These are phyloP conservation scores for Mionectes olivaceus DNA, from an alignment of 2,797 vertebrate species.

Conservation along the genomic window DNA sequence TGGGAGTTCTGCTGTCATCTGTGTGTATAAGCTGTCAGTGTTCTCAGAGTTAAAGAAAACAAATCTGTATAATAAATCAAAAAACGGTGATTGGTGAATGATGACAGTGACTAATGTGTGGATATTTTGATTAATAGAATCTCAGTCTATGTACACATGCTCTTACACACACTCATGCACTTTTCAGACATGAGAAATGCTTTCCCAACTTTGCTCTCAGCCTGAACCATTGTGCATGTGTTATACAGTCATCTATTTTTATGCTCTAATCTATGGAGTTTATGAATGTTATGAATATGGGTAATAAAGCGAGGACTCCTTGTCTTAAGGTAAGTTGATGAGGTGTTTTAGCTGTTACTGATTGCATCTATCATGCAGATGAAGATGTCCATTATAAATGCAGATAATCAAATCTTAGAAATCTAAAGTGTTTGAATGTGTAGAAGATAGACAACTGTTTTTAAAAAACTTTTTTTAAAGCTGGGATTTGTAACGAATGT, in stretches of 20 bases:
- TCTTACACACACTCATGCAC: not conserved
- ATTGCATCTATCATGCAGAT: constrained; percentile 60
- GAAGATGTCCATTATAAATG: constrained; percentile 24
- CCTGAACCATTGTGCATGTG: constrained; percentile 6
- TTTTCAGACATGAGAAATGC: constrained; percentile 31
- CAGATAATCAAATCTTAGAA: constrained; percentile 1
- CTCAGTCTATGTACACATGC: not conserved
- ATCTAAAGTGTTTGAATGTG: not conserved
- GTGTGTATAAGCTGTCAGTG: not conserved
- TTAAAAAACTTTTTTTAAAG: not conserved
- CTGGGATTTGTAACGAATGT: not conserved
- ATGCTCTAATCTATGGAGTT: not conserved
- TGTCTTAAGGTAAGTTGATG: constrained; percentile 53
- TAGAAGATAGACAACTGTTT: not conserved
- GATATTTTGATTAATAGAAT: constrained; percentile 55
- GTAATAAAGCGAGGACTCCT: constrained; percentile 25
- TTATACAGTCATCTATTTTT: constrained; percentile 43
- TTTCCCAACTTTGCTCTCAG: constrained; percentile 22
- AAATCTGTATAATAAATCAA: constrained; percentile 48
- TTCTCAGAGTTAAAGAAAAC: constrained; percentile 6
- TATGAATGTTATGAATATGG: constrained; percentile 31
- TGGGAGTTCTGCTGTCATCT: not conserved
- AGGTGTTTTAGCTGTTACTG: constrained; percentile 22
- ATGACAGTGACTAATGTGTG: constrained; percentile 13
- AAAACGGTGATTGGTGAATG: not conserved